Percentiles rank a stretch among this genome's conserved stretches.
Conservation (phyloP, 1,140 invertebrate genomes). For the Hirudo medicinalis region DNA sequence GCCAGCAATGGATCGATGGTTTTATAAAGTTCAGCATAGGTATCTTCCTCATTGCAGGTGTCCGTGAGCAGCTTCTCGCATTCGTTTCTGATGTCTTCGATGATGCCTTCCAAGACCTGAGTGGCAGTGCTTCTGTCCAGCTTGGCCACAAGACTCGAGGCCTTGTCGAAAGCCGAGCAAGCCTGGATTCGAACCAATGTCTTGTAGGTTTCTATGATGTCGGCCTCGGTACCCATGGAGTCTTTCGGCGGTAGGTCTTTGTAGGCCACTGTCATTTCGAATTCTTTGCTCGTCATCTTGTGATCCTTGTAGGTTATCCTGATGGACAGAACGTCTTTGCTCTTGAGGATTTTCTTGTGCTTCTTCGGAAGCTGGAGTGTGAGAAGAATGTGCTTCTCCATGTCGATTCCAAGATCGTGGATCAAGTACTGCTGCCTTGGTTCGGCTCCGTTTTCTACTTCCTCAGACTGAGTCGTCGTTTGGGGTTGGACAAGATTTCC, state of each 20-base stretch:
- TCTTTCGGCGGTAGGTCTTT: constrained; percentile 19
- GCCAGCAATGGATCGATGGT: constrained; percentile 15
- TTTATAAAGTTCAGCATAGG: constrained; percentile 1
- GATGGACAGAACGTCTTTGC: constrained; percentile 19
- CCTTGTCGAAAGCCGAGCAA: constrained; percentile 3
- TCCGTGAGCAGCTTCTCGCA: constrained; percentile 11
- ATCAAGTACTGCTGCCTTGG: constrained; percentile 15
- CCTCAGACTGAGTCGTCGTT: neutral
- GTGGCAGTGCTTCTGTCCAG: constrained; percentile 18
- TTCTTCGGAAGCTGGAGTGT: constrained; percentile 18
- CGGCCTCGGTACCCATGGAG: constrained; percentile 10
- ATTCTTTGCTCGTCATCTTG: neutral
- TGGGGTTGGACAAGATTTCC: neutral
- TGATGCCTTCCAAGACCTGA: constrained; percentile 7
- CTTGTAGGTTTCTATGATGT: constrained; percentile 1
- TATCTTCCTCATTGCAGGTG: constrained; percentile 6
- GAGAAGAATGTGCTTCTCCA: constrained; percentile 17
- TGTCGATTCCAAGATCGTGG: constrained; percentile 19
- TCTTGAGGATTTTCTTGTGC: constrained; percentile 22
- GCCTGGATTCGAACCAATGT: constrained; percentile 2
- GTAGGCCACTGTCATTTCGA: constrained; percentile 17
- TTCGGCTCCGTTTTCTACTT: neutral
- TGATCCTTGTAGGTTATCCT: constrained; percentile 12
- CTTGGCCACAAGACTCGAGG: constrained; percentile 12
- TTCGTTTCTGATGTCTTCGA: constrained; percentile 8